Evolutionary conservation across 2,797 vertebrate genomes (phyloP).

Genomic region (Emys orbicularis): DNA sequence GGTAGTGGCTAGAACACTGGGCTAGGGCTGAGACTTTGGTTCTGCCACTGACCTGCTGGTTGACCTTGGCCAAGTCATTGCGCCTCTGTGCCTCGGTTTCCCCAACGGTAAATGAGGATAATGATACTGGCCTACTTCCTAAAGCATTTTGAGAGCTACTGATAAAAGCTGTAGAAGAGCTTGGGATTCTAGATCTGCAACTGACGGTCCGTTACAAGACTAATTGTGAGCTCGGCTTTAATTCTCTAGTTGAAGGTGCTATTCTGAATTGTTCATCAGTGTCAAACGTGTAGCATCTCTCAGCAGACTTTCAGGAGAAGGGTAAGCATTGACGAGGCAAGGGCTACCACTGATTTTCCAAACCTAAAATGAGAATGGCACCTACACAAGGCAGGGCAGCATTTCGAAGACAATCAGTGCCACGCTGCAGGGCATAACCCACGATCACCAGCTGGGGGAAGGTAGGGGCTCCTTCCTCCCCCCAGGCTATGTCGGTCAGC

Average conservation of each 20-base stretch:
- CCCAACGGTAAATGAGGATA: not conserved
- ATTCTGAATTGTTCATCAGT: not conserved
- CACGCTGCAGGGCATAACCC: fast-evolving
- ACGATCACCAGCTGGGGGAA: not conserved
- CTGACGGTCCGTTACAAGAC: slow-evolving; percentile 51
- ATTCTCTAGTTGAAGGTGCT: not conserved
- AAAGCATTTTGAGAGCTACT: not conserved
- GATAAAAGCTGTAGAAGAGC: not conserved
- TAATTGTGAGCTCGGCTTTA: fast-evolving
- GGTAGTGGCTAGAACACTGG: not conserved
- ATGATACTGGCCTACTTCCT: not conserved
- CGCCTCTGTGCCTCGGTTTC: not conserved
- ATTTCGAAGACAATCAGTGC: not conserved
- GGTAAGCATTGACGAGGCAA: not conserved
- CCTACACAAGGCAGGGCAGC: not conserved
- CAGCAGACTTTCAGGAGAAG: slow-evolving; percentile 30
- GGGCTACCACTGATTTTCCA: slow-evolving; percentile 42
- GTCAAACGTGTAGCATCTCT: not conserved
- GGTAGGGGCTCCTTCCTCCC: not conserved
- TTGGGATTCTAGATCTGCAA: fast-evolving
- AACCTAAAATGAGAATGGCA: slow-evolving; percentile 40
- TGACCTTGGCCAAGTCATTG: not conserved
- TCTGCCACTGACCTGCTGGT: fast-evolving
- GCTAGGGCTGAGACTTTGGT: not conserved
- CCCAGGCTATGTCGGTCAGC: fast-evolving